These are phyloP conservation scores for Aptenodytes patagonicus DNA, from an alignment of 2,113 vertebrate genomes.

Conservation along the genomic window DNA sequence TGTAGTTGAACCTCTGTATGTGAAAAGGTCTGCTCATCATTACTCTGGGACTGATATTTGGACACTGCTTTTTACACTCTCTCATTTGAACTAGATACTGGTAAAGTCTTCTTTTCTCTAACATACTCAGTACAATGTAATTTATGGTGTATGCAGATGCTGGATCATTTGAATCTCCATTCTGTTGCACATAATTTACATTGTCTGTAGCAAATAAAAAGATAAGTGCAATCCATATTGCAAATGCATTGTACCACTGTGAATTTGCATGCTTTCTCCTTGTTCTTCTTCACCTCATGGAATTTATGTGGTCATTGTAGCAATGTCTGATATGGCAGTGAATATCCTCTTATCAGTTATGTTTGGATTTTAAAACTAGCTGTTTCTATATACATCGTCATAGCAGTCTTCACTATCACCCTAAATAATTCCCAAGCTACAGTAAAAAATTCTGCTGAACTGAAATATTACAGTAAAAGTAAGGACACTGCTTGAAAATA, in stretches of 20 bases:
- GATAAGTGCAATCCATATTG: slow-evolving; percentile 78
- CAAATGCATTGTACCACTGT: slow-evolving; percentile 53
- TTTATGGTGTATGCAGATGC: slow-evolving; percentile 67
- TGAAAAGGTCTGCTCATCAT: background rate
- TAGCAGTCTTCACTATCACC: slow-evolving; percentile 39
- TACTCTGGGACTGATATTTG: background rate
- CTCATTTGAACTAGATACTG: background rate
- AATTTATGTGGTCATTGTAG: slow-evolving; percentile 67
- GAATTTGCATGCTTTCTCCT: slow-evolving; percentile 63
- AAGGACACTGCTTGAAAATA: slow-evolving; percentile 7
- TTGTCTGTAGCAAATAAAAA: slow-evolving; percentile 76
- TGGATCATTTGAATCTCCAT: slow-evolving; percentile 65
- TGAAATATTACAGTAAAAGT: slow-evolving; percentile 13
- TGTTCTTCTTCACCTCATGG: slow-evolving; percentile 28
- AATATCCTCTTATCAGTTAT: slow-evolving; percentile 50
- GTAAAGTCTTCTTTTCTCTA: slow-evolving; percentile 34
- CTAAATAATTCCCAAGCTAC: slow-evolving; percentile 58
- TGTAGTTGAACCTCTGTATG: background rate
- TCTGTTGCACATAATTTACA: slow-evolving; percentile 73
- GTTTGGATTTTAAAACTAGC: slow-evolving; percentile 61
- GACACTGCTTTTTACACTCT: background rate
- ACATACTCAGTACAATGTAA: slow-evolving; percentile 1
- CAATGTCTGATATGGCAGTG: slow-evolving; percentile 28
- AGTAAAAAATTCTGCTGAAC: background rate
- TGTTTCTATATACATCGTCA: slow-evolving; percentile 55